A percentile compares a stretch with the other conserved stretches of the same genome.
phyloP scores from a whole-genome alignment of 2,797 vertebrate species.

The Halcyon leucocephala region DNA sequence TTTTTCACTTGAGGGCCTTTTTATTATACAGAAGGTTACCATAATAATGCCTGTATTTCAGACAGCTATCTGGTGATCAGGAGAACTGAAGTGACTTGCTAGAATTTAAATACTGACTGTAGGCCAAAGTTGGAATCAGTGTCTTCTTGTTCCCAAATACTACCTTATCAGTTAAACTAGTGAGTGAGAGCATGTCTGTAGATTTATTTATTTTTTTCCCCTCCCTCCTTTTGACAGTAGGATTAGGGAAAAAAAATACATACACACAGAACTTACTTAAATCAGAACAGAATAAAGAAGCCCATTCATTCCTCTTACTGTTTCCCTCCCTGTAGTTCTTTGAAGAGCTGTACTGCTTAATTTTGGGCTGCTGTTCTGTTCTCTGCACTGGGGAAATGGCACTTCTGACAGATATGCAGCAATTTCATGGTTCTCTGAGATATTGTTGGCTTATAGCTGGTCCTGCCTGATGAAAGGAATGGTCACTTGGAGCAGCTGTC shows the following conservation, averaged over 20 bases:
- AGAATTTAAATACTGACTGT: not conserved
- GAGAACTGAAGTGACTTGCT: not conserved
- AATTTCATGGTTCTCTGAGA: not conserved
- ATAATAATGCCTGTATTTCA: not conserved
- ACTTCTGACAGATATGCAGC: not conserved
- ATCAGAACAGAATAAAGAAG: not conserved
- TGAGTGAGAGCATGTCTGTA: not conserved
- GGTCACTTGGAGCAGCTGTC: not conserved
- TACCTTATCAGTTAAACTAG: not conserved
- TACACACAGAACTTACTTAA: not conserved
- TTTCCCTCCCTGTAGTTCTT: not conserved
- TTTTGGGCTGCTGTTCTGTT: not conserved
- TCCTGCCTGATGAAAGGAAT: not conserved
- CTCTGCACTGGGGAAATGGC: not conserved
- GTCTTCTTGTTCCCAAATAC: not conserved
- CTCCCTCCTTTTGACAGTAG: not conserved
- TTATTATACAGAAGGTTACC: not conserved
- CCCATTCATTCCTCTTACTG: not conserved
- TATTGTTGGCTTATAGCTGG: slow-evolving; percentile 1
- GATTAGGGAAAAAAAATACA: not conserved
- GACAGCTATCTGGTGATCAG: not conserved
- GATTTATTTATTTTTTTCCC: not conserved
- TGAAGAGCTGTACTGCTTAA: not conserved
- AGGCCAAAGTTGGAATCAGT: not conserved
- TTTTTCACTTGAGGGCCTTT: not conserved